Evolutionary conservation across 2,888 invertebrate genomes (phyloP).

Genomic region (Brenthis daphne): DNA sequence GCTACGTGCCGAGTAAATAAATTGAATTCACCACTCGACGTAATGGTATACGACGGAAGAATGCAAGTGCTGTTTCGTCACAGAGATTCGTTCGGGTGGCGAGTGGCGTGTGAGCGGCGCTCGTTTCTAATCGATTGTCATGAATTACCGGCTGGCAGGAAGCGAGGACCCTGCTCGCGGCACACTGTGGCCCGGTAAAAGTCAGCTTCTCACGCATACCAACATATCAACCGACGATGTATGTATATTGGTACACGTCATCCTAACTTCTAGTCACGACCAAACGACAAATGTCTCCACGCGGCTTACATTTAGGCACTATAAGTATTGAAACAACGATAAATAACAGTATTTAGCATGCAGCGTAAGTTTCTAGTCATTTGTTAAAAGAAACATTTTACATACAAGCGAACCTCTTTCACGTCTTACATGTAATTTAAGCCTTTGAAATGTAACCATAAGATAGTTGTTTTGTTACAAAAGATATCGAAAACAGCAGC

Average conservation of each 20-base stretch:
- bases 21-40: slow-evolving; percentile 34
- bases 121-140: slow-evolving; percentile 20
- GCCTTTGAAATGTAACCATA: too few species aligned
- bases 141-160: slow-evolving; percentile 18
- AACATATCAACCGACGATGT: too few species aligned
- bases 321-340: neutral
- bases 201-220: slow-evolving; percentile 16
- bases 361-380: too few species aligned
- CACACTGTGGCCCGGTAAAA: neutral
- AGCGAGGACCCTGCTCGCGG: slow-evolving; percentile 15
- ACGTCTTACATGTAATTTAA: too few species aligned
- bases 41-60: slow-evolving; percentile 30
- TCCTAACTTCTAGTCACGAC: slow-evolving; percentile 12
- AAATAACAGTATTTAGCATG: neutral
- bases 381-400: too few species aligned
- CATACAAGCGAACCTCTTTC: too few species aligned
- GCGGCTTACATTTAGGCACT: neutral
- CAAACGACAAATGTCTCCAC: slow-evolving; percentile 2
- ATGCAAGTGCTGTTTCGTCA: slow-evolving; percentile 25
- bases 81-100: slow-evolving; percentile 12
- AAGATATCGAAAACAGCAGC: too few species aligned
- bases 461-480: too few species aligned
- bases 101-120: slow-evolving; percentile 13
- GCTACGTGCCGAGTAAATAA: slow-evolving; percentile 37
- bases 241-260: too few species aligned